Evolutionary conservation across 2,797 vertebrate genomes (phyloP), one percentile per base, ranked within the genome.

Genomic region (Protosalanx chinensis): DNA sequence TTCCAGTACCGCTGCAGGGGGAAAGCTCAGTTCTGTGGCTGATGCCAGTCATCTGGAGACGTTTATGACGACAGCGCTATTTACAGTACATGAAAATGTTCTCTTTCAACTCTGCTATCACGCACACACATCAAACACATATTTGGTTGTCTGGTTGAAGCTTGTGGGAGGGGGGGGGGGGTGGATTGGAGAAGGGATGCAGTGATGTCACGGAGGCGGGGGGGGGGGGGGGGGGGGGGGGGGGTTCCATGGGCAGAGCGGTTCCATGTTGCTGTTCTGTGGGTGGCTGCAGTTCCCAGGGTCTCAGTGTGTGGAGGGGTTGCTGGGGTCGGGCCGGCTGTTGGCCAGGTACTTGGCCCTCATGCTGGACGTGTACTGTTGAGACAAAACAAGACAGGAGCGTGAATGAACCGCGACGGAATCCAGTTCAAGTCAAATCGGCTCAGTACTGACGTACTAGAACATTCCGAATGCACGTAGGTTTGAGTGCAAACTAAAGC

Each of bases 281-380:
- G 72, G 82, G 46, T n/a, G 3, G 37, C 74, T 59, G 0, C 15
- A 46, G 66, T 70, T 35, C 72, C 6, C 74, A 18, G 76, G 20
- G 6, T 81, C 89, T 90, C 95, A 96, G 79, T 93, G 93, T 51
- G 92, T 77, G 0, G 88, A 62, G 18, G 90, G 85, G 74, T 76
- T 93, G 91, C 85, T 95, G 85, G 94, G 91, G 13, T 33, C 53
- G 0, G 32, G 53, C 1, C 18, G 16, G 33, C 94, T 95, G 84
- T 95, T 97, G 87, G 98, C 98, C 88, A 99, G 95, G 93, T 99
- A 99, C 92, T 99, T 99, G 59, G 95, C 97, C 90, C 98, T 95
- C 98, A 99, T 99, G 93, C 98, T 99, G 92, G 96, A 98, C 76
- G 98, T 98, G 94, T 99, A 98, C 98, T 99, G 89, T 27, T 86